Conservation (phyloP, 2,113 vertebrate species). For the Panurus biarmicus region DNA sequence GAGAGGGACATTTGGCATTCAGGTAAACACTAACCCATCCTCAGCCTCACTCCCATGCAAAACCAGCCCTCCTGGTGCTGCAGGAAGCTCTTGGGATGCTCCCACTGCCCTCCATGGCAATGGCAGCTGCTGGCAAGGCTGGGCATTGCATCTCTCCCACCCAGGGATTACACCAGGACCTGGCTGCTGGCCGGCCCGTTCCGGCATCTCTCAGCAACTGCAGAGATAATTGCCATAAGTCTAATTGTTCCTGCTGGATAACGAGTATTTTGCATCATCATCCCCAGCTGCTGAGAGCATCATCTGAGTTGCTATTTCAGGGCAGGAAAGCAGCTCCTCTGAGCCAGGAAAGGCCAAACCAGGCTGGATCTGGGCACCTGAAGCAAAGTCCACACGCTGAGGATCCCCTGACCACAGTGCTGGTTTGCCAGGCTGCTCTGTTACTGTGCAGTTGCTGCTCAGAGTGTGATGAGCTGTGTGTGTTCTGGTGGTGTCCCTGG, state of each 20-base stretch:
- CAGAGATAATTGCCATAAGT: slow-evolving; percentile 53
- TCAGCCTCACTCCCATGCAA: rapidly evolving
- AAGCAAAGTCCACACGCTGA: rapidly evolving
- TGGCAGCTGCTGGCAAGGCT: background rate
- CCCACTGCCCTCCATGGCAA: rapidly evolving
- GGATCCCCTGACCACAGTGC: background rate
- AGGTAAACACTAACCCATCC: background rate
- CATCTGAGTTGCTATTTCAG: slow-evolving; percentile 48
- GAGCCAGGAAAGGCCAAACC: background rate
- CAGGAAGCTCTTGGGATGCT: background rate
- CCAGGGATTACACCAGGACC: background rate
- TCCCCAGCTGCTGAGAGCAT: slow-evolving; percentile 24
- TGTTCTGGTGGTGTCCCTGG: background rate
- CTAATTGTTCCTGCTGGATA: slow-evolving; percentile 64
- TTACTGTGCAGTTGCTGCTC: background rate
- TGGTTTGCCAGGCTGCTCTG: background rate
- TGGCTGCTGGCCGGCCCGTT: background rate
- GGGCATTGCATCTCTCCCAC: background rate
- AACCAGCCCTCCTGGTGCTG: background rate
- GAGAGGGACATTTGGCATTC: background rate
- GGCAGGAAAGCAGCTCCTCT: background rate
- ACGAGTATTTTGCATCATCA: slow-evolving; percentile 25
- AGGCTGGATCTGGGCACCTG: background rate
- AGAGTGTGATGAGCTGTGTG: background rate
- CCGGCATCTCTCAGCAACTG: slow-evolving; percentile 7